These are phyloP conservation scores for Tanypteryx hageni DNA, from an alignment of 2,888 invertebrate species.

Conservation along the genomic window DNA sequence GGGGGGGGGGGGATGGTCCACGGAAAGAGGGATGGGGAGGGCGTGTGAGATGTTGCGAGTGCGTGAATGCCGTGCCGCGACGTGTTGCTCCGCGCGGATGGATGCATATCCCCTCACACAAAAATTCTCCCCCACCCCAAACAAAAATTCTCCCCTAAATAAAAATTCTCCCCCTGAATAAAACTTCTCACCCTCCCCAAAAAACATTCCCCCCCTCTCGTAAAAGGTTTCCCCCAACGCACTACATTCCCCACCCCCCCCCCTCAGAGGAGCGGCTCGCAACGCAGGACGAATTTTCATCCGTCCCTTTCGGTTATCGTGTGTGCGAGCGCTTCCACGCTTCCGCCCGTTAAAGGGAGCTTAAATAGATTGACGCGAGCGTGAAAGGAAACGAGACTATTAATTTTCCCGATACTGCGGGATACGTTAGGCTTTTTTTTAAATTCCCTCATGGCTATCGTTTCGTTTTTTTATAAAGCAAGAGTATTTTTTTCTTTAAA, in stretches of 20 bases:
- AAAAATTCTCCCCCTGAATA: no score
- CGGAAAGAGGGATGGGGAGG: no score
- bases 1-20: no score
- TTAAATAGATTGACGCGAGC: not conserved
- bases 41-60: no score
- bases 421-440: not conserved
- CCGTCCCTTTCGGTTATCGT: not conserved
- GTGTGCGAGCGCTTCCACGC: not conserved
- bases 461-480: not conserved
- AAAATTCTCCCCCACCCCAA: no score
- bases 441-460: not conserved
- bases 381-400: not conserved
- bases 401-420: constrained; percentile 2
- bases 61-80: not conserved
- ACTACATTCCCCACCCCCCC: not conserved
- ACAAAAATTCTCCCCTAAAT: no score
- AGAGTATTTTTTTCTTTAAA: not conserved
- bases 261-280: not conserved
- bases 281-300: constrained; percentile 30
- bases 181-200: no score
- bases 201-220: no score
- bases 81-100: constrained; percentile 34
- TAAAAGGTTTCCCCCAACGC: no score
- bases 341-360: not conserved
- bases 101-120: not conserved